These are phyloP conservation scores for Zosterops borbonicus DNA, from an alignment of 2,113 vertebrate genomes.

Conservation along the genomic window DNA sequence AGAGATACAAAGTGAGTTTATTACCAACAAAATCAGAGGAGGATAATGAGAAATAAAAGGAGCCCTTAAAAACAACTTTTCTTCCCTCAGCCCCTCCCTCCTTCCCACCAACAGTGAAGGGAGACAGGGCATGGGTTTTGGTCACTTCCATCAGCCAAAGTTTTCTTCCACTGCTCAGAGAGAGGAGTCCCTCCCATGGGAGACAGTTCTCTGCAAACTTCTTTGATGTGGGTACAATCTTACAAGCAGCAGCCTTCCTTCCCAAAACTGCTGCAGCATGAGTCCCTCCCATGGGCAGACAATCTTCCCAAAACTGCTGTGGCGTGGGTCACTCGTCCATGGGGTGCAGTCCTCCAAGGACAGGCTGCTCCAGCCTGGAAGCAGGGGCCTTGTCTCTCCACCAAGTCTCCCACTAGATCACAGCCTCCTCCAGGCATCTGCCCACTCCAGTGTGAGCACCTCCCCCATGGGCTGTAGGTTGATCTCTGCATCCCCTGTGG, in stretches of 20 bases:
- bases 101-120: accelerated
- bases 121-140: background rate
- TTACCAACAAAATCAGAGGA: background rate
- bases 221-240: accelerated
- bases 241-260: background rate
- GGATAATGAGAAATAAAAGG: background rate
- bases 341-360: background rate
- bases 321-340: accelerated
- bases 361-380: background rate
- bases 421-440: background rate
- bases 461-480: background rate
- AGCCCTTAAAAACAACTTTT: background rate
- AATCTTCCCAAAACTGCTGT: background rate
- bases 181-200: background rate
- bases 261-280: background rate
- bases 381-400: background rate
- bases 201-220: background rate
- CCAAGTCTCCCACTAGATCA: background rate
- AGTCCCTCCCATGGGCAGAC: background rate
- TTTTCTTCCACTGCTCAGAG: background rate
- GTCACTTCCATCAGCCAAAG: background rate
- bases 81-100: background rate
- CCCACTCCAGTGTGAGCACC: accelerated
- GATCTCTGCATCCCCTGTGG: background rate
- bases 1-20: background rate